Evolutionary conservation across 2,888 invertebrate genomes (phyloP).

Genomic region (Eilema caniola): DNA sequence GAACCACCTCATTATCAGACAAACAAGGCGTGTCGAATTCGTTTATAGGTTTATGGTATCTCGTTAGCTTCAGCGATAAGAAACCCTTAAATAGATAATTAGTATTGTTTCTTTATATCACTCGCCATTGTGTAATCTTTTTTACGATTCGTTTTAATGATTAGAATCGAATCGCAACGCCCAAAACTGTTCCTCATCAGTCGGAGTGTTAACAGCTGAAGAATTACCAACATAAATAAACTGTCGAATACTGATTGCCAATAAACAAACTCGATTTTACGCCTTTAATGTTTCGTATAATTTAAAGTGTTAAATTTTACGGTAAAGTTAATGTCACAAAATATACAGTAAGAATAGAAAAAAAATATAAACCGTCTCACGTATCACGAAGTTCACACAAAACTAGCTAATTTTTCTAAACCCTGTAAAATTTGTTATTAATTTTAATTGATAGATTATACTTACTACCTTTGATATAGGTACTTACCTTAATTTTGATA

Average conservation of each 20-base stretch:
- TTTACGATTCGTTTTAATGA: slow-evolving; percentile 56
- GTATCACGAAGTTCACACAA: background rate
- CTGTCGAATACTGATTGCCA: slow-evolving; percentile 74
- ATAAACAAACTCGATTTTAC: slow-evolving; percentile 74
- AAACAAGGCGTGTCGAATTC: slow-evolving; percentile 70
- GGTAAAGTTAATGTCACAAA: slow-evolving; percentile 23
- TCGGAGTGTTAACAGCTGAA: slow-evolving; percentile 61
- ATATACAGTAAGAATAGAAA: background rate
- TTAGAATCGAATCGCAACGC: slow-evolving; percentile 41
- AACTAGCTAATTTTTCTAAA: too few relatives aligned
- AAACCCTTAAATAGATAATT: slow-evolving; percentile 81
- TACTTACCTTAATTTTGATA: too few relatives aligned
- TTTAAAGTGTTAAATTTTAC: slow-evolving; percentile 43
- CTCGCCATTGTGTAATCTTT: slow-evolving; percentile 54
- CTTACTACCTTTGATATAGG: too few relatives aligned
- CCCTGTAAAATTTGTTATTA: too few relatives aligned
- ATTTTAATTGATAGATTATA: too few relatives aligned
- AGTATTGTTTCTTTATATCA: slow-evolving; percentile 75
- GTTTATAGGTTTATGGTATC: slow-evolving; percentile 80
- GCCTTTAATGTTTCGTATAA: slow-evolving; percentile 69
- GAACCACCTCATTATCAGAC: slow-evolving; percentile 72
- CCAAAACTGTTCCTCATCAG: slow-evolving; percentile 53
- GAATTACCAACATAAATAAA: slow-evolving; percentile 71
- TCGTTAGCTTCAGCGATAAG: slow-evolving; percentile 81
- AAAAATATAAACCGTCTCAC: background rate